Conservation (phyloP, 2,888 invertebrate species). For the Macroteleia sp. region DNA sequence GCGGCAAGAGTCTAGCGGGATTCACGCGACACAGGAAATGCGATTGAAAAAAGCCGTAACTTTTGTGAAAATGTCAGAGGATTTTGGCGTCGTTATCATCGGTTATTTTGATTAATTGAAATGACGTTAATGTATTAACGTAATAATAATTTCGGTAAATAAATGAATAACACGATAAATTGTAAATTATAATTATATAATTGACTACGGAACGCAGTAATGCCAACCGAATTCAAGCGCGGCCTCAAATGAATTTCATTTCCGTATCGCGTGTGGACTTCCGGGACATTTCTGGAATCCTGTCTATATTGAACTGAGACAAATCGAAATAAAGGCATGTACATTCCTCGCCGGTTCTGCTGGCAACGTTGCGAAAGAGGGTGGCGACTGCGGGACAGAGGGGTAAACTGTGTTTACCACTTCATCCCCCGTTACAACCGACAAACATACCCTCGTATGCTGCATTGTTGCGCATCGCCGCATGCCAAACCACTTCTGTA, state of each 20-base stretch:
- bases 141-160: too few relatives aligned
- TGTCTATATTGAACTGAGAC: slow-evolving; percentile 48
- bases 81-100: background rate
- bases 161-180: too few relatives aligned
- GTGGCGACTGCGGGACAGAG: slow-evolving; percentile 55
- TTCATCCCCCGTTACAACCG: slow-evolving; percentile 74
- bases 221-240: slow-evolving; percentile 14
- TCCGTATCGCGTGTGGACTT: slow-evolving; percentile 47
- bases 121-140: too few relatives aligned
- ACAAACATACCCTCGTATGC: slow-evolving; percentile 73
- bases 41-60: slow-evolving; percentile 65
- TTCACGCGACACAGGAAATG: slow-evolving; percentile 43
- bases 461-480: slow-evolving; percentile 73
- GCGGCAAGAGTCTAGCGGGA: slow-evolving; percentile 58
- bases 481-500: slow-evolving; percentile 70
- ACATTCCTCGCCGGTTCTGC: slow-evolving; percentile 53
- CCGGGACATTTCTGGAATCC: slow-evolving; percentile 52
- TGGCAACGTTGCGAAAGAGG: slow-evolving; percentile 62
- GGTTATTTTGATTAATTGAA: slow-evolving; percentile 1
- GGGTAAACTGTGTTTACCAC: slow-evolving; percentile 74
- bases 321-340: slow-evolving; percentile 61
- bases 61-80: background rate
- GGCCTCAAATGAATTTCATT: slow-evolving; percentile 46
- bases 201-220: slow-evolving; percentile 20
- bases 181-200: too few relatives aligned